Base-by-base conservation (phyloP, 2,888 invertebrate genomes). In the Dryococelus australis region DNA sequence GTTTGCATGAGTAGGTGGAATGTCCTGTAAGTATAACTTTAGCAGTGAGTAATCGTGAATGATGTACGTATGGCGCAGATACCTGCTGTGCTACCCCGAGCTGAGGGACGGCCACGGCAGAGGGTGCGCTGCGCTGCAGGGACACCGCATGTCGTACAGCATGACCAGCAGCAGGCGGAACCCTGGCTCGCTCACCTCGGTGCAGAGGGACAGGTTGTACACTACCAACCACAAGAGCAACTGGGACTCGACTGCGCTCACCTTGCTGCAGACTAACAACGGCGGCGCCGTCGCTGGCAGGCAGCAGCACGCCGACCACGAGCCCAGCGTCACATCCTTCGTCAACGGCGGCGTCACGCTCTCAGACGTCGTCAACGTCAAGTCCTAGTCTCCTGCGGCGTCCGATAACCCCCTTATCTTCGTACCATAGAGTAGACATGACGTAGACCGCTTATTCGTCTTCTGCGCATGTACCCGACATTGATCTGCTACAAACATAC, bases 171-270 rank as follows among this genome's bases (percentile, higher is more conserved):
- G 83, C 28, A 5, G 83, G 24, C 12, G 83, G 13, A 16, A 35
- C 13, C 28, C 43, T 0, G 83, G 83, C 20, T 35, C 83, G 10
- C 83, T 83, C 35, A 83, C 28, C 6, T 83, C 83, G 35, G 43
- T 28, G 83, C 83, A 10, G 16, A 43, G 83, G 9, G 83, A 83
- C 35, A 10, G 65, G 13, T 6, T 65, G 10, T 65, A n/a, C 65
- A n/a, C 65, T 24, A 27, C 35, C 24, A 20, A 28, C 43, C 20
- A 83, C 83, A 27, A 28, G 28, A 35, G 83, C 43, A 83, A 13
- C 83, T 83, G 83, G 83, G 83, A 83, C 35, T 83, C 83, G 35
- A 83, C 83, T 16, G 83, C 83, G 16, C 83, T 83, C 43, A 43
- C 20, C 24, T 35, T 35, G 28, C 43, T 83, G 35, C 83, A 83